Base-by-base conservation (phyloP, 1,140 invertebrate genomes). In the Dendroctonus valens region DNA sequence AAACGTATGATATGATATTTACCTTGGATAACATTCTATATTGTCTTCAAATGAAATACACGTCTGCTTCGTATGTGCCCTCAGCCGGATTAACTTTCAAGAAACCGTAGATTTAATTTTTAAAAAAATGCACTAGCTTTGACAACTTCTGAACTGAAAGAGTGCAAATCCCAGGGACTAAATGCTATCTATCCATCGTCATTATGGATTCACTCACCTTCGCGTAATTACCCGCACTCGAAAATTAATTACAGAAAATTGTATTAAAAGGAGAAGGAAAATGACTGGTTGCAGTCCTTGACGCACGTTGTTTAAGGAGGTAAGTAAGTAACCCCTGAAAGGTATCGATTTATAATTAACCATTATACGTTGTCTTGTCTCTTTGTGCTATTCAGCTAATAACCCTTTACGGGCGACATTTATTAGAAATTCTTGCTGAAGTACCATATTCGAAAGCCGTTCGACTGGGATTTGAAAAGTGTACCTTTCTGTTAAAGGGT, bases 311-410 rank as follows among this genome's bases (percentile, higher is more conserved):
- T 72, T 60, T 65, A 74, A 75, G 72, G 73, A 75, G 73, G 72
- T 72, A 74, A 74, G 74, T 74, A 71, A 74, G 73, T 72, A 74
- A 73, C 73, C 73, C 73, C 68, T 75, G 74, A 75, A 74, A 75
- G 72, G 69, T 75, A 75, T 75, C 68, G 74, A 75, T 75, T 75
- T 68, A 70, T 73, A 75, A 75, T 75, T 74, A 75, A 69, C 53
- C 53, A 65, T 65, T 65, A 65, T 65, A 65, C 59, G 41, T 37
- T 72, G 64, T 71, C 65, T 68, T 73, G 65, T 73, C 68, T 72
- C 69, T 72, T 63, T 69, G 63, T 65, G n/a, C n/a, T n/a, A 41
- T 57, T 49, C 46, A 9, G 63, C 55, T 60, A 50, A 65, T 41
- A 54, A 59, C 54, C 55, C 46, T 52, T 53, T 37, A 57, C 41